Evolutionary conservation across 2,888 invertebrate genomes (phyloP).

Genomic region (Caradrina clavipalpis): DNA sequence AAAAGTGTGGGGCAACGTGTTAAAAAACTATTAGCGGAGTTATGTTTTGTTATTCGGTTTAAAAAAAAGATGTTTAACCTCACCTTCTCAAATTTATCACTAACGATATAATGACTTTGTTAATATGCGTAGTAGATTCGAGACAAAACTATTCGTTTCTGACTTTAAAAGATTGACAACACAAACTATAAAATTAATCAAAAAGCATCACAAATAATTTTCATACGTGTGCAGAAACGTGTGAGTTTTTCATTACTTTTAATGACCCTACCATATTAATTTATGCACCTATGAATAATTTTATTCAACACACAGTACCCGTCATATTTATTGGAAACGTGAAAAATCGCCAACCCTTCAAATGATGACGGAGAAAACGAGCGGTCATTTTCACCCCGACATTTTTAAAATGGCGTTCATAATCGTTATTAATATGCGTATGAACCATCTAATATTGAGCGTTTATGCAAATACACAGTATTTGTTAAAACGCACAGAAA

Average conservation of each 20-base stretch:
- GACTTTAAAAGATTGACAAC: slow-evolving; percentile 1
- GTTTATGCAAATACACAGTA: slow-evolving; percentile 81
- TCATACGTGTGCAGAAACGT: background rate
- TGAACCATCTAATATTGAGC: slow-evolving; percentile 77
- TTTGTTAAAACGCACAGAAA: slow-evolving; percentile 73
- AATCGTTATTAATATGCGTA: slow-evolving; percentile 80
- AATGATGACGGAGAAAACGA: slow-evolving; percentile 68
- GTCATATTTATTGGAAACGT: slow-evolving; percentile 62
- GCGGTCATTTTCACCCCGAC: slow-evolving; percentile 69
- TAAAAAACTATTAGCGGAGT: too few species aligned
- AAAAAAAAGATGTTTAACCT: too few species aligned
- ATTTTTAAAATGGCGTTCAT: slow-evolving; percentile 70
- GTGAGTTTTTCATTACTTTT: slow-evolving; percentile 40
- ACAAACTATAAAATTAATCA: slow-evolving; percentile 13
- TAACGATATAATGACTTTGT: too few species aligned
- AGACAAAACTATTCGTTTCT: too few species aligned
- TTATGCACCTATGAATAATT: slow-evolving; percentile 62
- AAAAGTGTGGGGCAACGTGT: too few species aligned
- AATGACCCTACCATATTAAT: slow-evolving; percentile 42
- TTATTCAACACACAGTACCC: slow-evolving; percentile 43
- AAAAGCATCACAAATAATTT: slow-evolving; percentile 5
- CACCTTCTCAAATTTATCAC: too few species aligned
- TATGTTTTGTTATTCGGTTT: too few species aligned
- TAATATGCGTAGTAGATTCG: too few species aligned
- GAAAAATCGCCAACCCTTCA: slow-evolving; percentile 71